Percentiles rank a stretch among this genome's conserved stretches.
Evolutionary conservation across 2,888 invertebrate species (phyloP).

Genomic region (Synergus umbraculus): DNA sequence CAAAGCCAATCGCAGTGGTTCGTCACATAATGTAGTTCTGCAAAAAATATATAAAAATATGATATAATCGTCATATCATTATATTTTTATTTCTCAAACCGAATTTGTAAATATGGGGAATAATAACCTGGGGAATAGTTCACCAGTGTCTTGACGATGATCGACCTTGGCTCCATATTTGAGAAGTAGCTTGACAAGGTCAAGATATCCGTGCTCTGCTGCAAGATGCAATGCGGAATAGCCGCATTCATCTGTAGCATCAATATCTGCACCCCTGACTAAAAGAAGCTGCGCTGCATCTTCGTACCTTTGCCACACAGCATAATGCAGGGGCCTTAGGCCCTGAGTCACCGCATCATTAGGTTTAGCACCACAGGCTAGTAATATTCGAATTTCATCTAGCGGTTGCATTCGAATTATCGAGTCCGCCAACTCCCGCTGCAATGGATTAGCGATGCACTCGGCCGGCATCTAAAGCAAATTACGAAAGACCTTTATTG

Average conservation of each 20-base stretch:
- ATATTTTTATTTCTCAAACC: not conserved
- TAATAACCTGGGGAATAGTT: constrained; percentile 81
- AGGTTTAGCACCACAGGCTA: constrained; percentile 92
- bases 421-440: constrained; percentile 92
- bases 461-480: constrained; percentile 83
- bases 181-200: constrained; percentile 85
- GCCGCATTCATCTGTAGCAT: constrained; percentile 92
- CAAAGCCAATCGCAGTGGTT: constrained; percentile 92
- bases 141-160: constrained; percentile 86
- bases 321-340: constrained; percentile 93
- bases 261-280: constrained; percentile 89
- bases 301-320: constrained; percentile 90
- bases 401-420: constrained; percentile 92
- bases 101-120: not conserved
- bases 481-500: constrained; percentile 55
- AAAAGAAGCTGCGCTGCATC: constrained; percentile 90
- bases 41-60: not conserved
- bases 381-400: constrained; percentile 90
- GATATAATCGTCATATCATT: too few species aligned
- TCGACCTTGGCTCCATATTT: constrained; percentile 89
- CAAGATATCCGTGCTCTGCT: constrained; percentile 89
- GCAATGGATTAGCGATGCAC: constrained; percentile 85
- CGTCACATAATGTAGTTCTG: constrained; percentile 87
- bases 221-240: constrained; percentile 94
- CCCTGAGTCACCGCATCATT: constrained; percentile 92